Conservation (phyloP, 1,140 invertebrate genomes). For the Tetraneura akinire region DNA sequence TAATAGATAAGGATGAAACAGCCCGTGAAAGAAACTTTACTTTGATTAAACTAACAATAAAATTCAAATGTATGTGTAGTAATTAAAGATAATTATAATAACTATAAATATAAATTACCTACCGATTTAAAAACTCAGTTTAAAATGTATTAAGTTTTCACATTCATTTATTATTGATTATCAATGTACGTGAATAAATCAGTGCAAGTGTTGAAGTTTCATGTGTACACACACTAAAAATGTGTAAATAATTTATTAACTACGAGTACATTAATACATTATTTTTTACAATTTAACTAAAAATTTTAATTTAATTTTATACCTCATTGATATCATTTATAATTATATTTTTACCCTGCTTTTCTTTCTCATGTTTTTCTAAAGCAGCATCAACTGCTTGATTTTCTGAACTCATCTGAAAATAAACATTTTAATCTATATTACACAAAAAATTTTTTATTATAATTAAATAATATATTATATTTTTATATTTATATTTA, state of each 20-base stretch:
- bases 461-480: too few relatives aligned
- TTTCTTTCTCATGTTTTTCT: conserved; percentile 54
- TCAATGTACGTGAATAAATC: background rate
- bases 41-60: conserved; percentile 37
- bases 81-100: conserved; percentile 18
- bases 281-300: background rate
- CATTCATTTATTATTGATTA: background rate
- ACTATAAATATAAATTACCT: background rate
- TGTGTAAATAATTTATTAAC: background rate
- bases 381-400: conserved; percentile 55
- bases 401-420: conserved; percentile 55
- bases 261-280: background rate
- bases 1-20: conserved; percentile 43
- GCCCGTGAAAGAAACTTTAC: conserved; percentile 42
- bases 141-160: background rate
- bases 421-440: background rate
- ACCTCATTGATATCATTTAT: background rate
- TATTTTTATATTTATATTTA: too few relatives aligned
- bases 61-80: background rate
- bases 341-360: conserved; percentile 53
- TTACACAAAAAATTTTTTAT: too few relatives aligned
- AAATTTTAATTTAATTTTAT: background rate
- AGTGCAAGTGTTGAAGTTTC: conserved; percentile 23
- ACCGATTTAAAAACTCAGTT: conserved; percentile 8
- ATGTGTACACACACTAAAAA: background rate